Conservation (phyloP, 92 coral and sea anemone species). For the Actinostola sp. region DNA sequence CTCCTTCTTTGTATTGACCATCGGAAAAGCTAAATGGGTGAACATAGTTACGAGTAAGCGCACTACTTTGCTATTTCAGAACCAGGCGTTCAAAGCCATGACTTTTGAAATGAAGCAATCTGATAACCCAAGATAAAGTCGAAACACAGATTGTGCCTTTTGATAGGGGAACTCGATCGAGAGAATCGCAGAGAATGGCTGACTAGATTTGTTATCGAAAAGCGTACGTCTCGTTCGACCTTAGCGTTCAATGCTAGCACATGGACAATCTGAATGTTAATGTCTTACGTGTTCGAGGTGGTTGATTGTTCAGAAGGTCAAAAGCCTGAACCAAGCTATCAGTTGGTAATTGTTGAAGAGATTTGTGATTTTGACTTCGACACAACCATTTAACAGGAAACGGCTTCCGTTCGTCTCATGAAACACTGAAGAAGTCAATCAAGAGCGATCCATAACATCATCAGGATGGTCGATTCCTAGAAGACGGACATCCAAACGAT, state of each 20-base stretch:
- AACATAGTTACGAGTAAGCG: constrained; percentile 28
- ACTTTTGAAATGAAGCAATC: background rate
- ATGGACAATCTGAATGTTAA: constrained; percentile 13
- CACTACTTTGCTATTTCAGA: background rate
- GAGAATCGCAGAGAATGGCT: no score
- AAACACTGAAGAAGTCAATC: constrained; percentile 2
- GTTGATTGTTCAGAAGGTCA: constrained; percentile 30
- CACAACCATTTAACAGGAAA: constrained; percentile 34
- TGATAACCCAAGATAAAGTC: constrained; percentile 43
- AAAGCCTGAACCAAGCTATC: constrained; percentile 37
- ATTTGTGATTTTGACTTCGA: background rate
- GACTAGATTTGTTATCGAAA: no score
- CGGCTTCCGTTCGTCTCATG: no score
- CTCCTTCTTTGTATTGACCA: background rate
- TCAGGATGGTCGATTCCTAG: constrained; percentile 54
- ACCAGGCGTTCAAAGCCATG: background rate
- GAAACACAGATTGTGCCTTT: constrained; percentile 14
- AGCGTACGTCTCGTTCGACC: background rate
- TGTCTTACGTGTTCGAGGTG: constrained; percentile 20
- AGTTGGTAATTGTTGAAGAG: background rate
- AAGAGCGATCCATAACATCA: constrained; percentile 15
- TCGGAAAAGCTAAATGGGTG: background rate
- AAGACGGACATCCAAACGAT: constrained; percentile 8
- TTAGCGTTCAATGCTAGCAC: constrained; percentile 1
- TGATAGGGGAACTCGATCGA: no score